Conservation (phyloP, 2,888 invertebrate species). For the Drosophila paranaensis region DNA sequence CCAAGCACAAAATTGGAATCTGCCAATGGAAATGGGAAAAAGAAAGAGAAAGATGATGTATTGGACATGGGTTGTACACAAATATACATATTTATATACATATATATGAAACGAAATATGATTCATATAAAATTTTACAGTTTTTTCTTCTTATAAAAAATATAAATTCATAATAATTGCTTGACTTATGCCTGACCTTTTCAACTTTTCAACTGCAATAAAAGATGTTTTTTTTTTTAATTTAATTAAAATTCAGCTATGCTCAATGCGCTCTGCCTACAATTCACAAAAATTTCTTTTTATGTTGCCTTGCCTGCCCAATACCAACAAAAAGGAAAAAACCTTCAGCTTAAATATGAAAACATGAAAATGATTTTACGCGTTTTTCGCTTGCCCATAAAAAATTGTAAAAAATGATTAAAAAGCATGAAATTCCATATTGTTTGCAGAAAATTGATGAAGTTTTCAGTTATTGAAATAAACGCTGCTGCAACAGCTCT, state of each 20-base stretch:
- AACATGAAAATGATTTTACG: conserved; percentile 39
- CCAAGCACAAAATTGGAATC: conserved; percentile 98
- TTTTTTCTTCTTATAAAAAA: neutral
- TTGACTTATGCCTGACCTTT: conserved; percentile 9
- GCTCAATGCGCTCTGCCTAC: neutral
- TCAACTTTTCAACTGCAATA: neutral
- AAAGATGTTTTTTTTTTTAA: neutral
- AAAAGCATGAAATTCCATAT: neutral
- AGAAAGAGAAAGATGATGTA: neutral
- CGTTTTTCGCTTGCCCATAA: conserved; percentile 2
- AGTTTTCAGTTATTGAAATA: neutral
- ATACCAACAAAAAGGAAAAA: conserved; percentile 3
- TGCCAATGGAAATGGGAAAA: conserved; percentile 84
- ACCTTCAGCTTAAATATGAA: conserved; percentile 1
- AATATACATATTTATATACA: neutral
- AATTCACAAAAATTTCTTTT: conserved; percentile 26
- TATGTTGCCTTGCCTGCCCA: neutral
- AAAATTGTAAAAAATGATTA: neutral
- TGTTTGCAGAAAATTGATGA: neutral
- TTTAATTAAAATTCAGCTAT: conserved; percentile 44
- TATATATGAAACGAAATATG: neutral
- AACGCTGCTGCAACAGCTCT: neutral
- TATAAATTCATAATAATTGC: neutral
- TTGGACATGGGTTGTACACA: neutral
- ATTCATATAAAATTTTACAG: neutral